Evolutionary conservation across 2,113 vertebrate species (phyloP).

Genomic region (Prionailurus viverrinus): DNA sequence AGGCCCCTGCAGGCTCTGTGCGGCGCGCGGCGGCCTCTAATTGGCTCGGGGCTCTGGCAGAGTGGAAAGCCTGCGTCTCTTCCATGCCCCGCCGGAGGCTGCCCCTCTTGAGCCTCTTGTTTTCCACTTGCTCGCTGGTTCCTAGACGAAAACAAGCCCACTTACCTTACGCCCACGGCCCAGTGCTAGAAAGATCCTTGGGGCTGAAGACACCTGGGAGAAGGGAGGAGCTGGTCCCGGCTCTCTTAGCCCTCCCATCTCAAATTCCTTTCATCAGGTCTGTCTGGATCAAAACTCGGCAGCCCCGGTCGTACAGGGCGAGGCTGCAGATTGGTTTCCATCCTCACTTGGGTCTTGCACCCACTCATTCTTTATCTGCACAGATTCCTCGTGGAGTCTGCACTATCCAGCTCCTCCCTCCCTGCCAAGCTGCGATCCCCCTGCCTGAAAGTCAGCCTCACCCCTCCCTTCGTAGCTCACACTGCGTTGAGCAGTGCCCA

Average conservation of each 20-base stretch:
- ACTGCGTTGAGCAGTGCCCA: neutral
- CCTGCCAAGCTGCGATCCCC: neutral
- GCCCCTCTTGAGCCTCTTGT: constrained; percentile 56
- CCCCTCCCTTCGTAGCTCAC: neutral
- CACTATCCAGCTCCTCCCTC: neutral
- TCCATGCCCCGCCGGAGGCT: neutral
- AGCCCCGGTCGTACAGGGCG: neutral
- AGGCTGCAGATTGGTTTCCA: neutral
- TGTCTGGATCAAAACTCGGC: neutral
- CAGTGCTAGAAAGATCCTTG: neutral
- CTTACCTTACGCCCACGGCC: neutral
- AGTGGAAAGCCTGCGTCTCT: neutral
- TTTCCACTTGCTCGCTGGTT: neutral
- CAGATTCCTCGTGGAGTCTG: neutral
- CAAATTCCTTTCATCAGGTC: neutral
- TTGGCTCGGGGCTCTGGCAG: neutral
- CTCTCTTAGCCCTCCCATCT: neutral
- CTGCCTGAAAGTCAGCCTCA: neutral
- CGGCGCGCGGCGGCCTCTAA: neutral
- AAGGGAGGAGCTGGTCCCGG: neutral
- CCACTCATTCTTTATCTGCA: neutral
- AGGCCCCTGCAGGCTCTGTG: neutral
- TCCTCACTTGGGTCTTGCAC: neutral
- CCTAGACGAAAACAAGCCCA: constrained; percentile 48
- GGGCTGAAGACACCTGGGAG: neutral